A percentile compares a stretch with the other conserved stretches of the same genome.
phyloP scores from a whole-genome alignment of 1,140 invertebrate species.

The Hyles euphorbiae region DNA sequence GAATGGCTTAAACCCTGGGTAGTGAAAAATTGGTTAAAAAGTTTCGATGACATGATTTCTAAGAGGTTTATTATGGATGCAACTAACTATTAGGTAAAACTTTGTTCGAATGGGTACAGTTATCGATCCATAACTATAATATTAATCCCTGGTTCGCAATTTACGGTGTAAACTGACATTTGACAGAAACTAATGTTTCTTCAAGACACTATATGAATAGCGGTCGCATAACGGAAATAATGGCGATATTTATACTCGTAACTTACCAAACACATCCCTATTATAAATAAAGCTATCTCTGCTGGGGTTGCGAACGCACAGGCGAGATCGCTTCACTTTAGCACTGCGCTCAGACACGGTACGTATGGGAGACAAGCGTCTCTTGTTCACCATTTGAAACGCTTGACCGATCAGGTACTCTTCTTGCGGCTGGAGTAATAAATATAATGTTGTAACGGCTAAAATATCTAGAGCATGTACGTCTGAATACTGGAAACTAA shows the following conservation, averaged over 20 bases:
- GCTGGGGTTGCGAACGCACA: slow-evolving; percentile 35
- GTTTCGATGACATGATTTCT: no score
- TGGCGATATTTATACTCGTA: neutral
- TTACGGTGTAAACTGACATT: no score
- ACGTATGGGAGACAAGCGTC: slow-evolving; percentile 24
- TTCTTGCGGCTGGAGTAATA: slow-evolving; percentile 42
- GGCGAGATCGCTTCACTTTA: slow-evolving; percentile 33
- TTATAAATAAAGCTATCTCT: slow-evolving; percentile 25
- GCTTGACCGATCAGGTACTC: slow-evolving; percentile 52
- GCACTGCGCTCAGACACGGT: slow-evolving; percentile 25
- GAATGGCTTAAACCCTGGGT: slow-evolving; percentile 53
- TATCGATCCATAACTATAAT: no score
- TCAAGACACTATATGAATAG: no score
- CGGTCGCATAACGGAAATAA: no score
- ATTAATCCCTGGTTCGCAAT: no score
- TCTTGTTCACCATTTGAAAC: slow-evolving; percentile 23
- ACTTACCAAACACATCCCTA: slow-evolving; percentile 44
- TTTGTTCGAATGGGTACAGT: no score
- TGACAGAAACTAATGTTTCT: no score
- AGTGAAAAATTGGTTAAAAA: neutral
- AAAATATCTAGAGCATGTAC: neutral
- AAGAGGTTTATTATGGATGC: no score
- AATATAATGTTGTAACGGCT: neutral
- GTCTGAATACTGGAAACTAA: no score
- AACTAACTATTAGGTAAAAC: no score